Evolutionary conservation across 2,888 invertebrate species (phyloP).

Genomic region (Pseudeuparius sepicola): DNA sequence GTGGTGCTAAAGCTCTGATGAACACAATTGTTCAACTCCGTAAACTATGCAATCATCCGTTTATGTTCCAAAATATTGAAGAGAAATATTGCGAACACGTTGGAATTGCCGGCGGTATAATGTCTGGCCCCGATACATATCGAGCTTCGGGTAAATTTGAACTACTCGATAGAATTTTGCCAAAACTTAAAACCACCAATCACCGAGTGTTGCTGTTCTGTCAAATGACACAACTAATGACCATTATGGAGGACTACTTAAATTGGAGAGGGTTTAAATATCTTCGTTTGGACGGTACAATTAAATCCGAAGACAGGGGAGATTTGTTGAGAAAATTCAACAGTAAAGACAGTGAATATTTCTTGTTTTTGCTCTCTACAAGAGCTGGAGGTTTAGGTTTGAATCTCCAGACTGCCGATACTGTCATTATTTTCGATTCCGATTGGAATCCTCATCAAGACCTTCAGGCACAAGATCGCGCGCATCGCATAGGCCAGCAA

Average conservation of each 20-base stretch:
- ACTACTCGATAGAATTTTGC: conserved; percentile 89
- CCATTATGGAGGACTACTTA: conserved; percentile 96
- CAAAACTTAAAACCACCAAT: conserved; percentile 82
- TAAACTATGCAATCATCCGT: conserved; percentile 99
- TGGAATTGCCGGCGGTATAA: conserved; percentile 65
- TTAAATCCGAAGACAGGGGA: conserved; percentile 96
- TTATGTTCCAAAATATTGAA: conserved; percentile 98
- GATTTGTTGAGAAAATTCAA: conserved; percentile 88
- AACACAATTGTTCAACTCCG: conserved; percentile 98
- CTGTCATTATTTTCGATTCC: conserved; percentile 97
- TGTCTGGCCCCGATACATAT: conserved; percentile 83
- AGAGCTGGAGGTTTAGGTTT: conserved; percentile 96
- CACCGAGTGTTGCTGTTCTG: conserved; percentile 96
- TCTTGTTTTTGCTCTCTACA: conserved; percentile 92
- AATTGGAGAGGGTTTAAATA: conserved; percentile 83
- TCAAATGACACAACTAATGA: conserved; percentile 99
- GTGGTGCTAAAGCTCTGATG: conserved; percentile 94
- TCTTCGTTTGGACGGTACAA: conserved; percentile 92
- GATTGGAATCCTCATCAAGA: conserved; percentile 99
- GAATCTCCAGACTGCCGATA: conserved; percentile 97
- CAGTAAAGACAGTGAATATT: conserved; percentile 78
- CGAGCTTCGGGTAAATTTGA: conserved; percentile 97
- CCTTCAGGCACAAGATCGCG: conserved; percentile 98
- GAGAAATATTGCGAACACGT: conserved; percentile 91
- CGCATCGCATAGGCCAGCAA: conserved; percentile 97